phyloP scores from a whole-genome alignment of 1,140 invertebrate species.

The Megalonaias nervosa region DNA sequence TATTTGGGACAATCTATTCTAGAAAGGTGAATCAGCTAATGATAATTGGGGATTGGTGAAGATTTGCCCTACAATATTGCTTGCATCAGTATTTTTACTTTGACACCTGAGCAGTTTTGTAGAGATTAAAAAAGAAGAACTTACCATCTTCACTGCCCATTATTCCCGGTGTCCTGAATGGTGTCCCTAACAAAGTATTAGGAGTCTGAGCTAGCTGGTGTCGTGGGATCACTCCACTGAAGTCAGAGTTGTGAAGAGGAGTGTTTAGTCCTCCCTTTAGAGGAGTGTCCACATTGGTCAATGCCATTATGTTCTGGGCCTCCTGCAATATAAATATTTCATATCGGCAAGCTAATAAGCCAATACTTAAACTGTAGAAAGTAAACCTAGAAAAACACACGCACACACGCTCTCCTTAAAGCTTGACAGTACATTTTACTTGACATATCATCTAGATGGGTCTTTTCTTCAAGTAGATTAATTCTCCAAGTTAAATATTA shows the following conservation, averaged over 20 bases:
- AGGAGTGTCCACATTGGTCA: constrained; percentile 98
- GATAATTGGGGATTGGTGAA: too few species aligned
- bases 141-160: constrained; percentile 41
- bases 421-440: too few species aligned
- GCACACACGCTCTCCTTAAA: too few species aligned
- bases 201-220: constrained; percentile 86
- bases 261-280: constrained; percentile 96
- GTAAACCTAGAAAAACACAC: too few species aligned
- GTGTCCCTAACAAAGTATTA: constrained; percentile 95
- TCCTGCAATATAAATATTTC: constrained; percentile 78
- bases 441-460: too few species aligned
- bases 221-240: constrained; percentile 86
- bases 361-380: neutral
- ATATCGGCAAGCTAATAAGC: neutral
- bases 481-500: too few species aligned
- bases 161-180: constrained; percentile 81
- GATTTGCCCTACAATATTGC: too few species aligned
- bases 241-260: constrained; percentile 90
- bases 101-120: too few species aligned
- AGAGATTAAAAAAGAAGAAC: neutral
- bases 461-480: too few species aligned
- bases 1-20: too few species aligned
- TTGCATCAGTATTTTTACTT: too few species aligned
- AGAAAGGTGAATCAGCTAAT: too few species aligned
- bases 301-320: constrained; percentile 98